Base-by-base conservation (phyloP, 2,888 invertebrate species). In the Napeogenes sylphis region DNA sequence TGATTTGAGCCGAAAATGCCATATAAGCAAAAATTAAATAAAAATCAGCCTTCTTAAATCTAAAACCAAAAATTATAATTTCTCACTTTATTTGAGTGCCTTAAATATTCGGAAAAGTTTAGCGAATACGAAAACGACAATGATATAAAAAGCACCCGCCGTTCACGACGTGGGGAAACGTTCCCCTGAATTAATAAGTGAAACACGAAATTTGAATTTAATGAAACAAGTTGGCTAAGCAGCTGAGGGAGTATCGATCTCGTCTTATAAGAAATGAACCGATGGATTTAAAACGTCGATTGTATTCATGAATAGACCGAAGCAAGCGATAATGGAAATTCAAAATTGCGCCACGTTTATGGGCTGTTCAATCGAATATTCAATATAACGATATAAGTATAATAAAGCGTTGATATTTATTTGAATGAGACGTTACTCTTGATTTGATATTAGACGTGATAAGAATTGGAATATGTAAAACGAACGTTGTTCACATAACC, bases 121-220 rank as follows among this genome's bases (percentile, higher is more conserved):
- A 8, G 42, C 35, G 12, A 42, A 42, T 73, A 74, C 74, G 69
- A 70, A 75, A 75, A 75, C 76, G 80, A 74, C 75, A 73, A 70
- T 80, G 82, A 84, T 85, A 85, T 86, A 86, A 87, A 89, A 87
- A 87, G 76, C 79, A 78, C 72, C 75, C 81, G 78, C 73, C 73
- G 74, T 79, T 73, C 73, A 75, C 76, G 74, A 78, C 83, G 87
- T 83, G 81, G 81, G 79, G 78, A 76, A 85, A 82, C 83, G 82
- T 75, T 77, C 78, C 76, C 79, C 81, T 88, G 89, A 91, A 90
- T 91, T 91, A 90, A 91, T 91, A 91, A 91, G 86, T 89, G 87
- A 84, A 90, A 90, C 90, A 88, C 85, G 86, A 89, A 91, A 91
- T 91, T 90, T 91, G 90, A 91, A 91, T 91, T 90, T 91, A 91